Conservation (phyloP, 2,888 invertebrate genomes). For the Amiota minor region DNA sequence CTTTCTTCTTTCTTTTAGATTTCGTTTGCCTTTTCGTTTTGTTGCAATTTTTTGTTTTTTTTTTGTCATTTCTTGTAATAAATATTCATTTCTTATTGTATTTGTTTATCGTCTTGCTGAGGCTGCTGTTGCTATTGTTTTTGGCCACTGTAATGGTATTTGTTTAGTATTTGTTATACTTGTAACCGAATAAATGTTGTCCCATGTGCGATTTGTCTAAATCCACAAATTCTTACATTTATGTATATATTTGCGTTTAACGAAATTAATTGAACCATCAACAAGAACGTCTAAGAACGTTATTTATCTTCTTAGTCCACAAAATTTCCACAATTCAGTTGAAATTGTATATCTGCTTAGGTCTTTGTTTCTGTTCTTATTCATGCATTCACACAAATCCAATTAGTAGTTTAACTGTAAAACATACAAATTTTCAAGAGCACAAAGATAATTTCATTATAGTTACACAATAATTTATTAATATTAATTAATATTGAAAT, state of each 20-base stretch:
- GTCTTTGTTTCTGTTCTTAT: too few species aligned
- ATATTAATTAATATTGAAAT: too few species aligned
- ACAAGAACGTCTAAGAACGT: background rate
- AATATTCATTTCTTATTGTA: constrained; percentile 46
- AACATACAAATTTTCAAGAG: too few species aligned
- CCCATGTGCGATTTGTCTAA: too few species aligned
- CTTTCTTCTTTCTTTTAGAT: constrained; percentile 7
- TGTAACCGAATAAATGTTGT: too few species aligned
- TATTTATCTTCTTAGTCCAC: too few species aligned
- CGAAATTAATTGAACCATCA: constrained; percentile 2
- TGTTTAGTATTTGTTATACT: background rate
- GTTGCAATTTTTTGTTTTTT: constrained; percentile 16
- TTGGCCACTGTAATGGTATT: constrained; percentile 11
- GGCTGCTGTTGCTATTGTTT: constrained; percentile 21
- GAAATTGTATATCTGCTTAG: too few species aligned
- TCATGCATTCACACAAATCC: too few species aligned
- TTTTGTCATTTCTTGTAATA: constrained; percentile 64
- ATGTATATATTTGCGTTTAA: background rate
- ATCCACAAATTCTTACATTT: constrained; percentile 24
- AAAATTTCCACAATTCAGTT: too few species aligned
- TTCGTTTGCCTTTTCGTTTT: background rate
- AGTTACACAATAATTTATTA: too few species aligned
- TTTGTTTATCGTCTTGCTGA: constrained; percentile 30
- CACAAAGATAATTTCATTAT: too few species aligned
- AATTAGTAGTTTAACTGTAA: too few species aligned